These are phyloP conservation scores for Pararge aegeria DNA, from an alignment of 1,140 invertebrate species.

Conservation along the genomic window DNA sequence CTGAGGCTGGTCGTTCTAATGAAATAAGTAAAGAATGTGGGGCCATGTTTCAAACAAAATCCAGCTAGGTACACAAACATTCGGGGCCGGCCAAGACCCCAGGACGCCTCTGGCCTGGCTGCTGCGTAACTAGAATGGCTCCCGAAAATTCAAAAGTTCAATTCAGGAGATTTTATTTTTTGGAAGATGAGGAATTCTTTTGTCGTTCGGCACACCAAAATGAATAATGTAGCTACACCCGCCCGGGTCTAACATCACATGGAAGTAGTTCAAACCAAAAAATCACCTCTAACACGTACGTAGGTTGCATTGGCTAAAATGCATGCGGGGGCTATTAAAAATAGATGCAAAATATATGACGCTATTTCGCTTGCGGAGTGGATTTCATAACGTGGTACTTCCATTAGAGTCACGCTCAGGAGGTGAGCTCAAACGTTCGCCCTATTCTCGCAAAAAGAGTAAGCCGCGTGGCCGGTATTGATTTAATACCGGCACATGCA, in stretches of 20 bases:
- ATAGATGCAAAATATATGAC: constrained; percentile 44
- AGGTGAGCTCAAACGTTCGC: constrained; percentile 55
- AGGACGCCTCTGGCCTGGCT: no score
- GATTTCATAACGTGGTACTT: constrained; percentile 46
- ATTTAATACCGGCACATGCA: constrained; percentile 67
- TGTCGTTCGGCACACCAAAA: constrained; percentile 28
- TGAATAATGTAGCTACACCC: constrained; percentile 29
- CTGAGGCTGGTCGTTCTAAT: no score
- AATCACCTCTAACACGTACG: constrained; percentile 17
- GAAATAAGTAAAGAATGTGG: no score
- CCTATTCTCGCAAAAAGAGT: constrained; percentile 52
- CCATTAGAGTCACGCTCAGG: constrained; percentile 50
- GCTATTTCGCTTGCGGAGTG: constrained; percentile 35
- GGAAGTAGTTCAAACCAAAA: constrained; percentile 8
- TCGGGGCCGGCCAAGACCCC: no score
- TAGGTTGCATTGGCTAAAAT: background rate
- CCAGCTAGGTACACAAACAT: no score
- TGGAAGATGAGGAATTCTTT: constrained; percentile 30
- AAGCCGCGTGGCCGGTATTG: constrained; percentile 60
- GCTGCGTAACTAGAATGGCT: background rate
- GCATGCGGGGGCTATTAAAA: constrained; percentile 33
- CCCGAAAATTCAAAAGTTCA: constrained; percentile 18
- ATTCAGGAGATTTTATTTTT: constrained; percentile 27
- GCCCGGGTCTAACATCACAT: constrained; percentile 17
- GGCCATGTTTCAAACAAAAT: no score